A percentile compares a stretch with the other conserved stretches of the same genome.
phyloP scores from a whole-genome alignment of 1,140 invertebrate species.

The Drosophila ohnishii region DNA sequence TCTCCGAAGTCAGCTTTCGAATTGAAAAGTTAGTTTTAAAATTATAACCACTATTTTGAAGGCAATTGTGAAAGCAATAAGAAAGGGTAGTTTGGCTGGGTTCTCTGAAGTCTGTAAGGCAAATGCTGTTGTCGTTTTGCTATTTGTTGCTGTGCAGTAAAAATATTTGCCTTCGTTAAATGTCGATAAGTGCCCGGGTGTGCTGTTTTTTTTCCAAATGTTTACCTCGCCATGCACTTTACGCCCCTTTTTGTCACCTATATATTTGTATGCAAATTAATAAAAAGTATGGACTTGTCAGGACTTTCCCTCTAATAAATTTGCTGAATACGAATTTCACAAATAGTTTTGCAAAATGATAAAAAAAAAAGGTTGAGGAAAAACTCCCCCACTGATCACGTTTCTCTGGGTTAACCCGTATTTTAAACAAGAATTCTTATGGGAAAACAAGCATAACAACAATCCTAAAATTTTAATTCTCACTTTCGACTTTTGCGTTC shows the following conservation, averaged over 20 bases:
- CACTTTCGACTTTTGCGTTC: no score
- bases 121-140: slow-evolving; percentile 11
- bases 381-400: no score
- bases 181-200: slow-evolving; percentile 60
- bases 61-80: not conserved
- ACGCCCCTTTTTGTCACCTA: not conserved
- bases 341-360: no score
- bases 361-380: no score
- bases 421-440: no score
- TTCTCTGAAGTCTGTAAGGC: slow-evolving; percentile 55
- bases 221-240: slow-evolving; percentile 22
- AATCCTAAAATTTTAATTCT: no score
- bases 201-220: slow-evolving; percentile 45
- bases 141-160: slow-evolving; percentile 31
- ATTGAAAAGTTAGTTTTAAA: not conserved
- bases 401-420: no score
- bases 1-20: no score
- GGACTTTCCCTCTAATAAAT: no score
- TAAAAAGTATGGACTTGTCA: slow-evolving; percentile 17
- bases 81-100: slow-evolving; percentile 7
- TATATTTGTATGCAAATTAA: slow-evolving; percentile 51
- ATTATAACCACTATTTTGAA: not conserved
- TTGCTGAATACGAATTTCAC: no score
- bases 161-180: slow-evolving; percentile 71
- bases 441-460: no score